These are phyloP conservation scores for Erpetoichthys calabaricus DNA, from an alignment of 2,797 vertebrate species.

Conservation along the genomic window DNA sequence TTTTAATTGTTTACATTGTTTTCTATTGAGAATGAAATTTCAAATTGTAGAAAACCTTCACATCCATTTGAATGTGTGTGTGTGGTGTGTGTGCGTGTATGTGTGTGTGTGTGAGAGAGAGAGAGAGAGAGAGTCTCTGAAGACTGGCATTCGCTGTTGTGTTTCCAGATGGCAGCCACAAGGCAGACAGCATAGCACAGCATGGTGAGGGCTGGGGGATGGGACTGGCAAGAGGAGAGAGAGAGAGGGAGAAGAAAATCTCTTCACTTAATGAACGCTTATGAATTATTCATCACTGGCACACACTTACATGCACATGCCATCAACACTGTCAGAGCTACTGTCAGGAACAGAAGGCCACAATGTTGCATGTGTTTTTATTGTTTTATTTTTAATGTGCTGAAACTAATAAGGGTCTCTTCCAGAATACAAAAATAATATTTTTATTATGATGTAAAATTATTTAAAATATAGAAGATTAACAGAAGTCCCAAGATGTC, in stretches of 20 bases:
- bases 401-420: constrained; percentile 34
- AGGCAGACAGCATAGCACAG: constrained; percentile 45
- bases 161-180: constrained; percentile 67
- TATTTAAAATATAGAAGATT: no score
- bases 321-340: constrained; percentile 27
- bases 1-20: no score
- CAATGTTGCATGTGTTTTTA: constrained; percentile 51
- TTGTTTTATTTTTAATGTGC: constrained; percentile 36
- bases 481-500: no score
- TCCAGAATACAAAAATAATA: no score
- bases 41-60: no score
- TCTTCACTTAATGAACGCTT: constrained; percentile 19
- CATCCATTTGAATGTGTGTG: no score
- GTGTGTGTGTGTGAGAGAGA: no score
- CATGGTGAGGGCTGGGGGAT: constrained; percentile 24
- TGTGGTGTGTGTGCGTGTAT: no score
- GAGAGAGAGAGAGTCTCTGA: constrained; percentile 22
- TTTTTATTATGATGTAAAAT: no score
- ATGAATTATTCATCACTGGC: constrained; percentile 20
- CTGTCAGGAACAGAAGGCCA: constrained; percentile 57
- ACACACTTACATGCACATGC: constrained; percentile 22
- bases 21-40: no score
- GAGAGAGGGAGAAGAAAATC: constrained; percentile 1
- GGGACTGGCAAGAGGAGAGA: no score
- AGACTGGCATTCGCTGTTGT: constrained; percentile 57